Evolutionary conservation across 2,113 vertebrate genomes (phyloP).

Genomic region (Plestiodon gilberti): DNA sequence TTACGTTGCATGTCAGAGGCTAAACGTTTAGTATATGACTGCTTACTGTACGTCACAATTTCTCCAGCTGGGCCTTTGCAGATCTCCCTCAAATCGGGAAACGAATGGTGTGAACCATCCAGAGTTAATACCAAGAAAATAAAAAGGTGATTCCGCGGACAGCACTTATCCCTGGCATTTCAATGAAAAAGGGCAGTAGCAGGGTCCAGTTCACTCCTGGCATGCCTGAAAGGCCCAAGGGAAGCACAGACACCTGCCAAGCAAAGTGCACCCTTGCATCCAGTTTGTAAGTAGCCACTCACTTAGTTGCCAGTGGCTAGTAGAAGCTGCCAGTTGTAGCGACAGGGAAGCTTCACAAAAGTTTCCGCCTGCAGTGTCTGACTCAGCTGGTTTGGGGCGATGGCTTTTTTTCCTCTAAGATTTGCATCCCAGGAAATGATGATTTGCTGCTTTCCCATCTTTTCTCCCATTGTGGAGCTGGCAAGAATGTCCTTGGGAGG

Average conservation of each 20-base stretch:
- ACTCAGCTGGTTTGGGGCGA: not conserved
- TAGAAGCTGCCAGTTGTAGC: not conserved
- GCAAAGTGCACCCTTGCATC: not conserved
- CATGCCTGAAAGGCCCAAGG: not conserved
- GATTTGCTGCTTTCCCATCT: not conserved
- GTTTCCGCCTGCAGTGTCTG: not conserved
- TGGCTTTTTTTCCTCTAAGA: not conserved
- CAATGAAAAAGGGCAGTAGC: not conserved
- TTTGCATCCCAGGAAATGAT: constrained; percentile 9
- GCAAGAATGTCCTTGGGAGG: not conserved
- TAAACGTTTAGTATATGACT: too few relatives aligned
- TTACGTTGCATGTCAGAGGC: not conserved
- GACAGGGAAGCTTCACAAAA: not conserved
- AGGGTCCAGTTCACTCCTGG: not conserved
- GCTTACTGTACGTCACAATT: not conserved
- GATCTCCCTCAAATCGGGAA: not conserved
- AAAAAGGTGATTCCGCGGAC: not conserved
- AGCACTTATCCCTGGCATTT: not conserved
- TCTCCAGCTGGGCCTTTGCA: not conserved
- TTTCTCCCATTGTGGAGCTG: not conserved
- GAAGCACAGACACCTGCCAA: not conserved
- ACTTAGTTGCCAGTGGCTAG: not conserved
- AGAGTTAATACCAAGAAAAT: not conserved
- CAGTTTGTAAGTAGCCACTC: not conserved
- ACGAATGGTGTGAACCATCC: not conserved